A percentile compares a stretch with the other conserved stretches of the same genome.
These are phyloP conservation scores for Triops longicaudatus DNA, from an alignment of 1,140 invertebrate species.

Conservation along the genomic window DNA sequence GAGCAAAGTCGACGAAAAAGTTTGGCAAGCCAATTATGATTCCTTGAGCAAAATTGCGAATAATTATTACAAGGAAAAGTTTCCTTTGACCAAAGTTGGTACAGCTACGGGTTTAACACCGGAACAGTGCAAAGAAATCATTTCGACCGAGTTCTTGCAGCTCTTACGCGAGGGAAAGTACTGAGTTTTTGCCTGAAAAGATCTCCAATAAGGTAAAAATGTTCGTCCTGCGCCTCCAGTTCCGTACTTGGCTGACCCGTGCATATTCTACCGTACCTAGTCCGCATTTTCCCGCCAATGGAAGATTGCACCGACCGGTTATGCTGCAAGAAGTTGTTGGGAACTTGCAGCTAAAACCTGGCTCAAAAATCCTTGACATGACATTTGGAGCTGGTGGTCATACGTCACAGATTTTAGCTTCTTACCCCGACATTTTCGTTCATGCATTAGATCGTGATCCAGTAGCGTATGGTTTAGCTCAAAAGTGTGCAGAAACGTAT, in stretches of 20 bases:
- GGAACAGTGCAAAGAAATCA: conserved; percentile 58
- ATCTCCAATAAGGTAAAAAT: conserved; percentile 38
- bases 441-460: conserved; percentile 86
- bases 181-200: conserved; percentile 37
- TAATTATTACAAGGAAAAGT: conserved; percentile 54
- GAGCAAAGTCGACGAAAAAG: conserved; percentile 44
- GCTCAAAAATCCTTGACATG: conserved; percentile 67
- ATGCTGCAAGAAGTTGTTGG: conserved; percentile 59
- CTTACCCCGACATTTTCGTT: conserved; percentile 48
- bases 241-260: not conserved
- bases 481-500: conserved; percentile 53
- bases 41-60: conserved; percentile 58
- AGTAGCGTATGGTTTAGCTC: conserved; percentile 56
- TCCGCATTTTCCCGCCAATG: not conserved
- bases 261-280: not conserved
- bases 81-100: conserved; percentile 50
- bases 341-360: conserved; percentile 52
- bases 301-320: conserved; percentile 53
- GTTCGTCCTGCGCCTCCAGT: not conserved
- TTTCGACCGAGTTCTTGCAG: conserved; percentile 61
- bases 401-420: conserved; percentile 51
- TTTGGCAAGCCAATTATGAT: conserved; percentile 55
- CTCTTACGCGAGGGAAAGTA: conserved; percentile 50
- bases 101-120: conserved; percentile 57
- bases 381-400: conserved; percentile 94